Evolutionary conservation across 2,113 vertebrate species (phyloP), one percentile per base, ranked within the genome.

Genomic region (Erinaceus europaeus): DNA sequence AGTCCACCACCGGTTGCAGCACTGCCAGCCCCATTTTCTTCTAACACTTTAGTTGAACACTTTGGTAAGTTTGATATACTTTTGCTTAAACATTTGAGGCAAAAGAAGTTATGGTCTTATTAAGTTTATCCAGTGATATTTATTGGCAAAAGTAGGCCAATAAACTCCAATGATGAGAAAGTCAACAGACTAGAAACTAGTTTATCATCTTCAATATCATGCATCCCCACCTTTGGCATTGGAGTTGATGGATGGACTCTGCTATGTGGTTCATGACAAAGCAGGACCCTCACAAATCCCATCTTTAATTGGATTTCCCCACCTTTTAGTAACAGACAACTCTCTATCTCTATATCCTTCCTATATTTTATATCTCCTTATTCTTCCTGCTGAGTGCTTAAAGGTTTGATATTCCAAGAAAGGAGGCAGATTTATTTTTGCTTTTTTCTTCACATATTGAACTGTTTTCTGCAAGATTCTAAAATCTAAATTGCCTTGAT

Each of bases 261-360:
- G 57, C 42, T 71, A 6, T 74, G 64, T 65, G 61, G 29, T 84
- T 88, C 34, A 20, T 69, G 62, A 92, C 94, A 94, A 82, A 87
- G 71, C 82, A 85, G 89, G 9, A 74, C 59, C 50, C 94, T 94
- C 93, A 82, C 82, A 96, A 97, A 95, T 94, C 59, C 82, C 44
- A 52, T 34, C 62, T 94, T 94, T 96, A 97, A 97, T 96, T 96
- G 95, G 71, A 81, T 72, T 81, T 73, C 34, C 17, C 44, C 50
- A 32, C 55, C 25, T 74, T 87, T 95, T 92, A 84, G 71, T 76
- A 95, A 86, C 38, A 90, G 91, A 87, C 44, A 92, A 82, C 25
- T 53, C 29, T 53, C 23, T 81, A 71, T 92, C 94, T 96, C 83
- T 72, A 2, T 84, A 88, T n/a, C n/a, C n/a, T n/a, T n/a, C n/a